Conservation (phyloP, 2,113 vertebrate species). For the Chroicocephalus ridibundus region DNA sequence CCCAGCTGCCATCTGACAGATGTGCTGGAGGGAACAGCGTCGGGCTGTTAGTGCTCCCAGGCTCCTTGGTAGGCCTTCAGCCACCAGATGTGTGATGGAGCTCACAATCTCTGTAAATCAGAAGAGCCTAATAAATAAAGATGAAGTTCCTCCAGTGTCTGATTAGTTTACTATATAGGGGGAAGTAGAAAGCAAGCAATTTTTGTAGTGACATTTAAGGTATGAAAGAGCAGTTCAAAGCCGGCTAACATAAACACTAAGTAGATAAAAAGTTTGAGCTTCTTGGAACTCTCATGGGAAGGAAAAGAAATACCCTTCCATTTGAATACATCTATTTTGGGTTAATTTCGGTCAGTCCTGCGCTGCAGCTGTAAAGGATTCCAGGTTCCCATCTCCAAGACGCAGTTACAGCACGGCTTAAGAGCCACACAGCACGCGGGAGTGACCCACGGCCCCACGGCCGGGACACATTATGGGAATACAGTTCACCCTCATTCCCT, state of each 20-base stretch:
- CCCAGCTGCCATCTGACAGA: constrained; percentile 12
- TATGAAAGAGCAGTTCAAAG: constrained; percentile 19
- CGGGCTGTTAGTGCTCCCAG: neutral
- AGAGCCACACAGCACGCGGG: neutral
- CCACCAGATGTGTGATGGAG: constrained; percentile 11
- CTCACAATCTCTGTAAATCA: constrained; percentile 31
- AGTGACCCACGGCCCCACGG: neutral
- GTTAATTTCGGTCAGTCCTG: neutral
- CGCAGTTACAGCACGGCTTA: neutral
- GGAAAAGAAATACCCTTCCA: neutral
- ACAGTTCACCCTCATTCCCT: neutral
- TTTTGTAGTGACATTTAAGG: neutral
- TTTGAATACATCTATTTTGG: neutral
- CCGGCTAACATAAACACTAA: neutral
- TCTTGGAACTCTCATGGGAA: neutral
- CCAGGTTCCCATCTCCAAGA: neutral
- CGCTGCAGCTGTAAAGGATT: neutral
- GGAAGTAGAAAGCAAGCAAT: neutral
- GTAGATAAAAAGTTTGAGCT: neutral
- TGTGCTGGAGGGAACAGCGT: neutral
- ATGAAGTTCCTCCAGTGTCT: neutral
- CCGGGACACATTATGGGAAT: neutral
- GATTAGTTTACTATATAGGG: neutral
- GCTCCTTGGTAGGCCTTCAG: constrained; percentile 1
- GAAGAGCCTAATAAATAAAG: constrained; percentile 49